A percentile compares a stretch with the other conserved stretches of the same genome.
Evolutionary conservation across 2,113 vertebrate genomes (phyloP).

Genomic region (Corythornis vintsioides): DNA sequence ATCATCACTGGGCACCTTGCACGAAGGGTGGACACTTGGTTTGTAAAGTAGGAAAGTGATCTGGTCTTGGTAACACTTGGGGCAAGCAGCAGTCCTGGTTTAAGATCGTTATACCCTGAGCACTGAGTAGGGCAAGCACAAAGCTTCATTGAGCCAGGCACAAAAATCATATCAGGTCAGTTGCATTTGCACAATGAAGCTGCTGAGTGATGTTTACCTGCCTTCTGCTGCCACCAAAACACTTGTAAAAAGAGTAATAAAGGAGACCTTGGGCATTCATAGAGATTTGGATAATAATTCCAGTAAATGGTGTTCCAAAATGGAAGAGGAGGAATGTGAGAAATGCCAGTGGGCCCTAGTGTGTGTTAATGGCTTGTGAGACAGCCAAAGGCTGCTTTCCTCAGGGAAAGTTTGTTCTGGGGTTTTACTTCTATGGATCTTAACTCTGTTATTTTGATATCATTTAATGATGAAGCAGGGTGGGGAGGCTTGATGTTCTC

Average conservation of each 20-base stretch:
- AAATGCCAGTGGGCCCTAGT: neutral
- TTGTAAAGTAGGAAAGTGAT: neutral
- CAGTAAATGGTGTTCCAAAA: neutral
- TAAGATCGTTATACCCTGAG: neutral
- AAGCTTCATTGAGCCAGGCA: neutral
- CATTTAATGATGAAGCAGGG: neutral
- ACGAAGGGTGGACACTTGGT: neutral
- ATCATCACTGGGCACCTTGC: neutral
- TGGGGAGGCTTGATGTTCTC: neutral
- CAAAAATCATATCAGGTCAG: neutral
- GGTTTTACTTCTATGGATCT: neutral
- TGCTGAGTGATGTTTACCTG: neutral
- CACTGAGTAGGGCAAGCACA: neutral
- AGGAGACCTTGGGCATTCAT: neutral
- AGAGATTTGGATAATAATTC: neutral
- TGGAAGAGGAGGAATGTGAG: neutral
- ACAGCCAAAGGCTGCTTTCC: neutral
- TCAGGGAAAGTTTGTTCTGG: neutral
- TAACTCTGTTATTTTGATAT: neutral
- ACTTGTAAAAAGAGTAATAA: neutral
- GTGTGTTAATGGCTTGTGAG: neutral
- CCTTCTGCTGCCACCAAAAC: neutral
- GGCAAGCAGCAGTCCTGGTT: neutral
- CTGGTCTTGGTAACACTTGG: rapidly evolving
- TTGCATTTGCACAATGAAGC: neutral